phyloP scores from a whole-genome alignment of 1,140 invertebrate genomes.

The Hydropsyche tenuis region DNA sequence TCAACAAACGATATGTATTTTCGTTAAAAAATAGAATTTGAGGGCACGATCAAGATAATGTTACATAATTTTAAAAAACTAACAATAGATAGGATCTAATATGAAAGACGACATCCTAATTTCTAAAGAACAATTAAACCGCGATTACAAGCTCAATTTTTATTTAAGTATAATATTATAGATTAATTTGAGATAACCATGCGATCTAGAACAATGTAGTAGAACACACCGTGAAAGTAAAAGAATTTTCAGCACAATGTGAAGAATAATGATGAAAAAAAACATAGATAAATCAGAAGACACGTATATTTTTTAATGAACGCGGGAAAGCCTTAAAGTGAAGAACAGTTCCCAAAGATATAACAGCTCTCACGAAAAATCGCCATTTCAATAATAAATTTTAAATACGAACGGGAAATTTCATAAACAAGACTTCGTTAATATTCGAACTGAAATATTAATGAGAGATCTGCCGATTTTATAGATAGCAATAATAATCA shows the following conservation, averaged over 20 bases:
- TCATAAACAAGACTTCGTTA: no score
- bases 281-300: not conserved
- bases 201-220: conserved; percentile 2
- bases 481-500: no score
- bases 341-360: no score
- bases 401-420: no score
- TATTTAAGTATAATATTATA: not conserved
- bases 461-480: no score
- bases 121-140: not conserved
- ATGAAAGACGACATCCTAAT: not conserved
- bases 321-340: no score
- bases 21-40: not conserved
- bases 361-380: no score
- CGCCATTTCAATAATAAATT: no score
- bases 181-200: conserved; percentile 7
- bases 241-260: not conserved
- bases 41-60: not conserved
- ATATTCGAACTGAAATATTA: no score
- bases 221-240: not conserved
- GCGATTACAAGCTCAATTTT: no score
- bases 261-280: not conserved
- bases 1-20: no score
- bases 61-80: no score
- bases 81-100: not conserved
- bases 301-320: not conserved